Evolutionary conservation across 2,797 vertebrate species (phyloP).

Genomic region (Gymnopithys bicolor): DNA sequence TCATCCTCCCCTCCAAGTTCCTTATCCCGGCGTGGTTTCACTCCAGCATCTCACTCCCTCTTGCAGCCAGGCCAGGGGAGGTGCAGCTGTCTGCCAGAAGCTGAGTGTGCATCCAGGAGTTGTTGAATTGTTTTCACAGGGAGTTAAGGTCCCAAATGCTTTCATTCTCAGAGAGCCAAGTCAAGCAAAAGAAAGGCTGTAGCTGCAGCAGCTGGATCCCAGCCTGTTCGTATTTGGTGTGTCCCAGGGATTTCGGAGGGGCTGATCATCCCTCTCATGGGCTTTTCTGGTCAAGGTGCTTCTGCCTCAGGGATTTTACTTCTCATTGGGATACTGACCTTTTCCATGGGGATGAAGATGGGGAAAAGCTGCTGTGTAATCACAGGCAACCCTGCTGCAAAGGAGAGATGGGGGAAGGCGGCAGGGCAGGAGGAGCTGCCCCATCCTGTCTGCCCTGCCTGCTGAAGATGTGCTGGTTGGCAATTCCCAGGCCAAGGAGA

Average conservation of each 20-base stretch:
- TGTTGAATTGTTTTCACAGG: neutral
- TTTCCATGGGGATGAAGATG: neutral
- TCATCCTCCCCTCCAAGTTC: neutral
- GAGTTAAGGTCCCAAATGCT: neutral
- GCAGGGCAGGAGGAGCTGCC: neutral
- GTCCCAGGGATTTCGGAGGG: neutral
- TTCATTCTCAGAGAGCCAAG: neutral
- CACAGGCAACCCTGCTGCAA: neutral
- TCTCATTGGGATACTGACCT: neutral
- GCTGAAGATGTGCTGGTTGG: neutral
- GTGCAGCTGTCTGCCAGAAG: neutral
- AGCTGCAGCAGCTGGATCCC: neutral
- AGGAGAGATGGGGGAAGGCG: neutral
- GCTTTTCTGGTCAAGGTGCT: neutral
- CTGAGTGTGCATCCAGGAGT: neutral
- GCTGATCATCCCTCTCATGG: accelerated
- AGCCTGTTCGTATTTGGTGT: neutral
- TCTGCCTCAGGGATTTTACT: neutral
- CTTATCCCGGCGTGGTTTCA: neutral
- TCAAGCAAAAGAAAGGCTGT: neutral
- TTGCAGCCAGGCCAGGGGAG: neutral
- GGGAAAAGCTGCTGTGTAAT: neutral
- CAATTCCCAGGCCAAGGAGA: neutral
- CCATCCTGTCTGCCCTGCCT: neutral
- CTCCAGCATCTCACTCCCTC: neutral